phyloP scores from a whole-genome alignment of 2,113 vertebrate genomes.

The Zosterops japonicus region DNA sequence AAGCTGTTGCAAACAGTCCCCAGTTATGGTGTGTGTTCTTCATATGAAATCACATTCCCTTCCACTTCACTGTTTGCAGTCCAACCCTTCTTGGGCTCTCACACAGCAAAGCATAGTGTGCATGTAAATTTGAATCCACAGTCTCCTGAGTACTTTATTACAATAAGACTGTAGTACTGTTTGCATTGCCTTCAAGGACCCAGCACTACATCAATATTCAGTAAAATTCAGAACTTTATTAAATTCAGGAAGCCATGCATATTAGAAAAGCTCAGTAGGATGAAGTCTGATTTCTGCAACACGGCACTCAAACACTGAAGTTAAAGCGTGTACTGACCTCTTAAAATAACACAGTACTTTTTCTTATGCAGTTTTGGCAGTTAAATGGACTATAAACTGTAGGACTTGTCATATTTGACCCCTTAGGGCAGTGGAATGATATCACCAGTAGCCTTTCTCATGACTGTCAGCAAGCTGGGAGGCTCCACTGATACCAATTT shows the following conservation, averaged over 20 bases:
- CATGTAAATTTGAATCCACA: not conserved
- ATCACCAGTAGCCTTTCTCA: not conserved
- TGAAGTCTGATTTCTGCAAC: not conserved
- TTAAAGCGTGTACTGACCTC: not conserved
- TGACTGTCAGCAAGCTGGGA: not conserved
- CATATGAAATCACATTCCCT: not conserved
- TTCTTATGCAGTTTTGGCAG: not conserved
- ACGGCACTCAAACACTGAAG: not conserved
- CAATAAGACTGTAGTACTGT: not conserved
- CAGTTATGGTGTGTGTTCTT: accelerated
- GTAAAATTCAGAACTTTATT: not conserved
- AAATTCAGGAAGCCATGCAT: not conserved
- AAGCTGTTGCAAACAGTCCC: not conserved
- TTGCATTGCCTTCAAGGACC: not conserved
- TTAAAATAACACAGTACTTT: not conserved
- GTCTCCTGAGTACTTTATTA: not conserved
- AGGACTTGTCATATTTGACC: not conserved
- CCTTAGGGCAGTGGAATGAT: not conserved
- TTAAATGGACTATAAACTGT: not conserved
- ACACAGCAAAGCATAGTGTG: not conserved
- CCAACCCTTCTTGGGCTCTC: not conserved
- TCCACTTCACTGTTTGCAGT: not conserved
- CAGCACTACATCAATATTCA: not conserved
- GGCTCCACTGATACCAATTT: not conserved
- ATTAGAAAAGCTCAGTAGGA: not conserved